These are phyloP conservation scores for Tenthredo distinguenda DNA, from an alignment of 2,888 invertebrate genomes.

Conservation along the genomic window DNA sequence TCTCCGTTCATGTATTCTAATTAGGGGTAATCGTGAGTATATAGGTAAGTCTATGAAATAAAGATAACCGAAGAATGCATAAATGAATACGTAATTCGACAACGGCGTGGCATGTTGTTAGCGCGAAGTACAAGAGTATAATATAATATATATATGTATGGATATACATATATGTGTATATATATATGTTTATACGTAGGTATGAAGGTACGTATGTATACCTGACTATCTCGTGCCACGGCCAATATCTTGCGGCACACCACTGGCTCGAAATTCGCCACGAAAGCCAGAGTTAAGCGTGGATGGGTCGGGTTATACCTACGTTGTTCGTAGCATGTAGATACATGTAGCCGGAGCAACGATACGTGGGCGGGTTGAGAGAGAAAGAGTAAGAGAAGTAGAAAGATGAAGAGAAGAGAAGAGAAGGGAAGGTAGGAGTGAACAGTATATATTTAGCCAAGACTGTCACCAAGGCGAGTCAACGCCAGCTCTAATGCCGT, in stretches of 20 bases:
- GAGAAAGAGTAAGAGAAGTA: constrained; percentile 43
- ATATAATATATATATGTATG: background rate
- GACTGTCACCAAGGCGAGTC: constrained; percentile 45
- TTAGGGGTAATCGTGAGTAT: background rate
- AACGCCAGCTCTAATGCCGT: constrained; percentile 32
- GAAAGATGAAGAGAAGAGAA: background rate
- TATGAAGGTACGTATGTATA: background rate
- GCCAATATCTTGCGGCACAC: constrained; percentile 42
- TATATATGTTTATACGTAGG: background rate
- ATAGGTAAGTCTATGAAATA: background rate
- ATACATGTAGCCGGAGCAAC: background rate
- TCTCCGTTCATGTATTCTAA: background rate
- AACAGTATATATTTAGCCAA: constrained; percentile 47
- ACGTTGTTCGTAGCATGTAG: background rate
- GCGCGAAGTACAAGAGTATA: background rate
- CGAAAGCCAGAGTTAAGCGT: constrained; percentile 15
- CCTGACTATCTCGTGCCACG: constrained; percentile 16
- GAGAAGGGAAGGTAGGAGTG: constrained; percentile 12
- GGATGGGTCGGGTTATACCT: background rate
- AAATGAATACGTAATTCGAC: constrained; percentile 34
- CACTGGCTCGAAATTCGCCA: constrained; percentile 34
- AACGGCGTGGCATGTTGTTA: background rate
- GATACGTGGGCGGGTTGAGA: constrained; percentile 33
- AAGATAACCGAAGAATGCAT: constrained; percentile 2
- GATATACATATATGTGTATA: background rate